phyloP scores from a whole-genome alignment of 2,797 vertebrate species.

The Gobio occitaniae region DNA sequence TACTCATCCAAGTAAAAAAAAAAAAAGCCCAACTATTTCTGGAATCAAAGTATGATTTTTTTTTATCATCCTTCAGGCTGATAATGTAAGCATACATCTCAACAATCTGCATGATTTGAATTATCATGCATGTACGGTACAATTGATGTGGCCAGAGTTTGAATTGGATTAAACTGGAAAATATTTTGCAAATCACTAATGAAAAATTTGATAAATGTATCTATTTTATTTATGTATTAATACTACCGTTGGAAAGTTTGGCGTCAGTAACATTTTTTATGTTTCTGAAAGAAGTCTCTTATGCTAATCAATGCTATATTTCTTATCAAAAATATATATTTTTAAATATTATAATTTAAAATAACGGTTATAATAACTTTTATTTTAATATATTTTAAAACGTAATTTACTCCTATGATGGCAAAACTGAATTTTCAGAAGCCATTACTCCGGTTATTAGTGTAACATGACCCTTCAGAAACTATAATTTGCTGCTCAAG shows the following conservation, averaged over 20 bases:
- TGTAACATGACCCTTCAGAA: not conserved
- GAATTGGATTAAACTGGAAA: not conserved
- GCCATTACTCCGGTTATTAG: too few species aligned
- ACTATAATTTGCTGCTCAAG: not conserved
- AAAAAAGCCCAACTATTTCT: not conserved
- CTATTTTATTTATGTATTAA: not conserved
- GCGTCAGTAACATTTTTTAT: not conserved
- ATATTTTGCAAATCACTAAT: not conserved
- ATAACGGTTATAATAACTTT: not conserved
- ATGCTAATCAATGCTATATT: not conserved
- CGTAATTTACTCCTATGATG: not conserved
- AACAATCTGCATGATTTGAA: not conserved
- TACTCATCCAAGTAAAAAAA: not conserved
- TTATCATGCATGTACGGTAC: not conserved
- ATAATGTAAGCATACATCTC: not conserved
- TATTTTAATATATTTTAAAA: not conserved
- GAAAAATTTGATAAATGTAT: not conserved
- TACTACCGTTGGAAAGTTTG: not conserved
- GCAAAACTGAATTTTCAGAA: not conserved
- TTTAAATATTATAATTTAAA: not conserved
- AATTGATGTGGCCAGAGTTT: not conserved
- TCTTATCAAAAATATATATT: not conserved
- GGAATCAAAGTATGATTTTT: not conserved
- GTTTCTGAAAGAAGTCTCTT: not conserved
- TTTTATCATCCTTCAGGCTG: not conserved